phyloP scores from a whole-genome alignment of 1,140 invertebrate genomes.

The Temnothorax longispinosus region DNA sequence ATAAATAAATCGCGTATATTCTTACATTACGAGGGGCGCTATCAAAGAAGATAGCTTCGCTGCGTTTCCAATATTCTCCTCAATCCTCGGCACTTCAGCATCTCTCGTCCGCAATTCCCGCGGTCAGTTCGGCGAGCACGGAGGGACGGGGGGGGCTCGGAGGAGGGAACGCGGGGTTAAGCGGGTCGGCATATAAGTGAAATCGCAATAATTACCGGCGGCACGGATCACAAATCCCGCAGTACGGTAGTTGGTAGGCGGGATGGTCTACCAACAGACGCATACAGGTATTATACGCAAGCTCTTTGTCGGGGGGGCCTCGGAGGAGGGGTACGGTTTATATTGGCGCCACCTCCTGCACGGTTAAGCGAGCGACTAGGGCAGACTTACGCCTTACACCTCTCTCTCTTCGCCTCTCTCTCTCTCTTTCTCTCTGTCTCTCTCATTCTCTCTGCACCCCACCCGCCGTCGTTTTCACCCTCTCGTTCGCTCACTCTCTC shows the following conservation, averaged over 20 bases:
- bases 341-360: slow-evolving; percentile 86
- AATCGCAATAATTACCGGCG: slow-evolving; percentile 73
- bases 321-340: slow-evolving; percentile 79
- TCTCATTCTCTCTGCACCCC: slow-evolving; percentile 51
- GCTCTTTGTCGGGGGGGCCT: slow-evolving; percentile 76
- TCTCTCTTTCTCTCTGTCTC: slow-evolving; percentile 60
- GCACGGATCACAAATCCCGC: slow-evolving; percentile 70
- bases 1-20: not conserved
- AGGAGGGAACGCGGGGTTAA: slow-evolving; percentile 32
- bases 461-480: slow-evolving; percentile 36
- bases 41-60: not conserved
- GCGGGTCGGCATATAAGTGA: slow-evolving; percentile 65
- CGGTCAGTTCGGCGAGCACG: not conserved
- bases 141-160: not conserved
- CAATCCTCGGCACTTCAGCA: not conserved
- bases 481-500: slow-evolving; percentile 41
- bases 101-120: slow-evolving; percentile 25
- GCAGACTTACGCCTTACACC: slow-evolving; percentile 84
- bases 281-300: slow-evolving; percentile 81
- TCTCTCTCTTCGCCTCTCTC: slow-evolving; percentile 59
- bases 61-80: slow-evolving; percentile 23
- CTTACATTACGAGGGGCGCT: not conserved
- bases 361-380: slow-evolving; percentile 81
- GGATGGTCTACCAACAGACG: slow-evolving; percentile 72
- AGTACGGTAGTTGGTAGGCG: slow-evolving; percentile 75